Conservation (phyloP, 2,888 invertebrate genomes). For the Cordylochernes scorpioides region DNA sequence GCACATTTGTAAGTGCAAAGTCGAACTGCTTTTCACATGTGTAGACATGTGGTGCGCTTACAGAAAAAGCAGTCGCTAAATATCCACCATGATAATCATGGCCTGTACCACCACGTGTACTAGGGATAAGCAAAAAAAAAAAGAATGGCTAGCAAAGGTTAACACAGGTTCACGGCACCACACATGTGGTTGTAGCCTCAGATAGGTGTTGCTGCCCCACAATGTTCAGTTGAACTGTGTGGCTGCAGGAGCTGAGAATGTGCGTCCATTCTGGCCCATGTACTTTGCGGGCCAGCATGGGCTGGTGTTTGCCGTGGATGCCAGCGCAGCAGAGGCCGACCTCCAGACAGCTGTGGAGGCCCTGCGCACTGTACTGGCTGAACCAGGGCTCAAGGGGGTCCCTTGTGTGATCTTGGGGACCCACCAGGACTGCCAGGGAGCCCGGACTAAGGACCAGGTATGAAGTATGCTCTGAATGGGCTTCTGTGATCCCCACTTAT, state of each 20-base stretch:
- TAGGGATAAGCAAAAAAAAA: too few species aligned
- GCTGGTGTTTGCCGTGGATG: slow-evolving; percentile 13
- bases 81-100: too few species aligned
- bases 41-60: too few species aligned
- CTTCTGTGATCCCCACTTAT: neutral
- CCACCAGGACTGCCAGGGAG: slow-evolving; percentile 11
- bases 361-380: slow-evolving; percentile 9
- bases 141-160: too few species aligned
- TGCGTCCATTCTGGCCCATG: slow-evolving; percentile 13
- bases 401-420: slow-evolving; percentile 14
- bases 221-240: too few species aligned
- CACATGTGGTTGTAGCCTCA: too few species aligned
- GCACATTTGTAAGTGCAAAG: too few species aligned
- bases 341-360: slow-evolving; percentile 9
- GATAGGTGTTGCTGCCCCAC: too few species aligned
- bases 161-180: too few species aligned
- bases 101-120: too few species aligned
- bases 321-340: slow-evolving; percentile 6
- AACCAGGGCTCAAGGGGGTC: slow-evolving; percentile 9
- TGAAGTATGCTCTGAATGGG: slow-evolving; percentile 5
- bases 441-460: slow-evolving; percentile 3
- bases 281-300: slow-evolving; percentile 15
- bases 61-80: too few species aligned
- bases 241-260: slow-evolving; percentile 8
- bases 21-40: too few species aligned